Base-by-base conservation (phyloP, 2,888 invertebrate genomes). In the Eremobia ochroleuca region DNA sequence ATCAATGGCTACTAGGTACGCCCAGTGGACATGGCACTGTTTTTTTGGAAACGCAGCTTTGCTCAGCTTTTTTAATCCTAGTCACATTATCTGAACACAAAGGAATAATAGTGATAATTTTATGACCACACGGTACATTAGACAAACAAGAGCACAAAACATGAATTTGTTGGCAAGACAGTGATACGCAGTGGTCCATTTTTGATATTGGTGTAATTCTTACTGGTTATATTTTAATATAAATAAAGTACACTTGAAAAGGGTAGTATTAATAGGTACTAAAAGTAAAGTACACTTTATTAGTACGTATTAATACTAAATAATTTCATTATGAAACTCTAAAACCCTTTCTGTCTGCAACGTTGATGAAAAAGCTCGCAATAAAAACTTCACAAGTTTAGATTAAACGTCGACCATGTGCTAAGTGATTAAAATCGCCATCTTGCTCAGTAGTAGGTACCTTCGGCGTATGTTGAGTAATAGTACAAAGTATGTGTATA, bases 371-470 rank as follows among this genome's bases (percentile, higher is more conserved):
- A 68, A 61, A 49, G 28, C 28, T 77, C 34, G 28, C 34, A 62
- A 62, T 46, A 70, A 77, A 77, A 77, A 64, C 28, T 13, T 59
- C 46, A 61, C n/a, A 77, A 73, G 59, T 68, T 61, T 31, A 70
- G 25, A 79, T 67, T 52, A 40, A 46, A 37, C 28, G 31, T 28
- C 8, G 34, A 55, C 46, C 13, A 55, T 58, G 49, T 70, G 37
- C 46, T 58, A 67, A 64, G 62, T 73, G 67, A 82, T 68, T 71
- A 68, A 73, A 82, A n/a, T 73, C 62, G 62, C 70, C 78, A 78
- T 82, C 70, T 73, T 71, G 67, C 58, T 59, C n/a, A 34, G 34
- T 34, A 59, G 13, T 40, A 40, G 2, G 18, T 65, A 68, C 25
- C 52, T 52, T 9, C 67, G 67, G 13, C 15, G 9, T 46, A 62